Conservation (phyloP, 2,113 vertebrate genomes). For the Osmerus mordax region DNA sequence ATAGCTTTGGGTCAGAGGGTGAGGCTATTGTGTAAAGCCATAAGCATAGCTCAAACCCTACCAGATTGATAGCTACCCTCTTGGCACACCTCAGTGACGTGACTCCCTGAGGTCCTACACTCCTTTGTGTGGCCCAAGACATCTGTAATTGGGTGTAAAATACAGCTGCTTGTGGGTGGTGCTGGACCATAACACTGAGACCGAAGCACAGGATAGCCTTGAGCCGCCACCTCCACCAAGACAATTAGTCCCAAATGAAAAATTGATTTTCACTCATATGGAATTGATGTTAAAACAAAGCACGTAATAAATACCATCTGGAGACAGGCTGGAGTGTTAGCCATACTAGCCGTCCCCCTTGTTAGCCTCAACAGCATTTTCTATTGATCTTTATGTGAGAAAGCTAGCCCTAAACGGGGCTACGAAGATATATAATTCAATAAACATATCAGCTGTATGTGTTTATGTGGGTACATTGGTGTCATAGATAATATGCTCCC, state of each 20-base stretch:
- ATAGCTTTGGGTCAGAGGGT: not conserved
- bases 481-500: conserved; percentile 36
- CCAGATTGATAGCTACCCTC: no score
- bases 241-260: conserved; percentile 72
- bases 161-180: conserved; percentile 44
- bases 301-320: conserved; percentile 65
- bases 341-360: conserved; percentile 34
- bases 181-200: conserved; percentile 23
- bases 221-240: conserved; percentile 56
- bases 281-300: conserved; percentile 73
- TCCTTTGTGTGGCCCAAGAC: conserved; percentile 36
- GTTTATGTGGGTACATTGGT: not conserved
- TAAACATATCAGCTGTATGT: conserved; percentile 49
- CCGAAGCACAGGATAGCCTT: conserved; percentile 42
- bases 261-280: conserved; percentile 71
- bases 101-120: conserved; percentile 47
- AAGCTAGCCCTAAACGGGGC: conserved; percentile 47
- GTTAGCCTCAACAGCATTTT: conserved; percentile 60
- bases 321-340: conserved; percentile 56
- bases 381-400: conserved; percentile 60
- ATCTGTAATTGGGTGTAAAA: conserved; percentile 68
- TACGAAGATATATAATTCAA: conserved; percentile 58
- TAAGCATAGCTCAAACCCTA: not conserved
- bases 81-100: not conserved
- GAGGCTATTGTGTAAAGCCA: not conserved